These are phyloP conservation scores for Beris morrisii DNA, from an alignment of 2,888 invertebrate genomes.

Conservation along the genomic window DNA sequence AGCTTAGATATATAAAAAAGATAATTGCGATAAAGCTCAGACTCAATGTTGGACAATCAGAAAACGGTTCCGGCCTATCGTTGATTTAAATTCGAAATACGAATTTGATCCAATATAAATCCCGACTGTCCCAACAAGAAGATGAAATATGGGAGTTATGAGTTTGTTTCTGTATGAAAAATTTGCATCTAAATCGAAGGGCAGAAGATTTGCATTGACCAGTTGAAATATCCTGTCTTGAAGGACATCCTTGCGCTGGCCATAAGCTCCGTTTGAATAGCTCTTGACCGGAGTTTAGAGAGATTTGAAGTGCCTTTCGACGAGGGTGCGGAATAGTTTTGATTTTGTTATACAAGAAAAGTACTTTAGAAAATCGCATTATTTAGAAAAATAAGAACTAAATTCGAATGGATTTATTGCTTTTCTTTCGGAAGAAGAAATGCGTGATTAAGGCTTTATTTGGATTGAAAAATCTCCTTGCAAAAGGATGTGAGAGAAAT, in stretches of 20 bases:
- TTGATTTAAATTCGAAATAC: conserved; percentile 34
- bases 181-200: conserved; percentile 56
- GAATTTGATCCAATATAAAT: conserved; percentile 31
- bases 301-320: conserved; percentile 26
- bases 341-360: conserved; percentile 22
- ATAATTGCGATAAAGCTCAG: too few relatives aligned
- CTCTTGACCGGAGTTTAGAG: conserved; percentile 12
- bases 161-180: conserved; percentile 44
- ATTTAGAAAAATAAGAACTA: too few relatives aligned
- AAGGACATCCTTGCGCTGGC: conserved; percentile 16
- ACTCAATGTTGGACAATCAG: too few relatives aligned
- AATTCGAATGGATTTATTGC: too few relatives aligned
- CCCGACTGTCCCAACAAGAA: conserved; percentile 18
- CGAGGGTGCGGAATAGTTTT: conserved; percentile 17
- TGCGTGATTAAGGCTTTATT: too few relatives aligned
- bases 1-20: too few relatives aligned
- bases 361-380: neutral
- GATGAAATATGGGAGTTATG: conserved; percentile 3
- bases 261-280: conserved; percentile 22
- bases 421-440: too few relatives aligned
- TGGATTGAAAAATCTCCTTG: too few relatives aligned
- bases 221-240: conserved; percentile 29
- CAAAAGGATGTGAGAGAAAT: too few relatives aligned
- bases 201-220: conserved; percentile 39
- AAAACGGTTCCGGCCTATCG: too few relatives aligned